Evolutionary conservation across 2,797 vertebrate species (phyloP), one percentile per base, ranked within the genome.

Genomic region (Danio jaintianensis): DNA sequence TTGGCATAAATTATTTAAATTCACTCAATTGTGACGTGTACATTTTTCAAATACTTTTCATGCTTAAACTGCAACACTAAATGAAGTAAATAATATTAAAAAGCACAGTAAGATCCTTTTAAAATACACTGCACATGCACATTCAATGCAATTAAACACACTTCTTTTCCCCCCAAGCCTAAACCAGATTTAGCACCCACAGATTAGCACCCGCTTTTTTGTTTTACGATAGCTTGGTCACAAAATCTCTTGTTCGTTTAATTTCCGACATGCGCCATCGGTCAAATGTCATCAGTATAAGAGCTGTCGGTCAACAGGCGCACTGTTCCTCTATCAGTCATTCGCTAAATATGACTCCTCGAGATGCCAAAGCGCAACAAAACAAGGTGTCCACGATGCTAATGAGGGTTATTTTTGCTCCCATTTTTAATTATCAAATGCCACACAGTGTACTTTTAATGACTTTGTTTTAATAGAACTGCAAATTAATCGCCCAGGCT

Each of bases 381-480:
- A 80, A 89, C 84, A 85, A 70, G 53, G 11, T 1, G 64, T 78
- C 78, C 80, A 16, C 84, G 84, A 91, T 91, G 86, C 90, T 92
- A 93, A 94, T 93, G 87, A 91, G 84, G 59, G 62, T 86, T 89
- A 59, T 68, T 86, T 88, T 84, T 79, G 84, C 62, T 88, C 79
- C 81, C 82, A 88, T 89, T 91, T 84, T 91, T 91, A 93, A 93
- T 94, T 92, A 92, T 87, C 88, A 92, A 92, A 85, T 86, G 84
- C 86, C 86, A 90, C 89, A 88, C 85, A 81, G 89, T 82, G 73
- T 79, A 86, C 86, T 89, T 93, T 92, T 93, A 92, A 94, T 91
- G 91, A 90, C 87, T 88, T 56, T 11, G 82, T 90, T 92, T 92
- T 92, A 92, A 92, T 90, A 89, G 89, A 90, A 91, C 77, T 74